phyloP scores from a whole-genome alignment of 2,113 vertebrate genomes.

The Nesogale talazaci region DNA sequence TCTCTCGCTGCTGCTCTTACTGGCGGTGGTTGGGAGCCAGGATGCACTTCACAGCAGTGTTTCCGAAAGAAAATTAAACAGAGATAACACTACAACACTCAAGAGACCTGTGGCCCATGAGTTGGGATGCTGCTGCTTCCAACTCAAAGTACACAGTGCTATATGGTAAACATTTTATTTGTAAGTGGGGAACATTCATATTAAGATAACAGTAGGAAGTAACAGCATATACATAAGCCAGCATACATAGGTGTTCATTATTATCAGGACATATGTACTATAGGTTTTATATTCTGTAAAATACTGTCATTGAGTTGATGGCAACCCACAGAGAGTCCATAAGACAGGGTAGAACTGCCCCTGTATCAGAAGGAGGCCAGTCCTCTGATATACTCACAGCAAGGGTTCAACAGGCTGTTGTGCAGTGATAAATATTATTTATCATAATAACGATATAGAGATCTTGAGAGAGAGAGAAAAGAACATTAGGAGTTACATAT shows the following conservation, averaged over 20 bases:
- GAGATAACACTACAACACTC: background rate
- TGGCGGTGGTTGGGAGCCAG: background rate
- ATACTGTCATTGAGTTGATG: no score
- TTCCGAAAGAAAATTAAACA: background rate
- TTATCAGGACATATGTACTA: background rate
- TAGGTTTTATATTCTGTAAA: background rate
- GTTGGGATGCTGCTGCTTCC: background rate
- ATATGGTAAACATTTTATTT: background rate
- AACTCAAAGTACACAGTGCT: background rate
- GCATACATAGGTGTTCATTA: no score
- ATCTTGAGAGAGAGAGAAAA: no score
- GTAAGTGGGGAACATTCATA: background rate
- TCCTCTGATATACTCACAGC: no score
- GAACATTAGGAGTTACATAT: no score
- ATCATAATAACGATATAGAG: no score
- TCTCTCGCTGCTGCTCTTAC: background rate
- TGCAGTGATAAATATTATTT: no score
- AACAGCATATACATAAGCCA: background rate
- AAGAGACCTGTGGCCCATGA: background rate
- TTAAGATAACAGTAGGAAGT: background rate
- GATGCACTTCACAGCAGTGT: background rate
- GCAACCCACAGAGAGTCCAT: no score
- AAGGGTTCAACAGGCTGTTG: no score
- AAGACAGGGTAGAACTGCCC: no score
- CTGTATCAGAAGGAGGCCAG: no score